Percentiles rank a stretch among this genome's conserved stretches.
Evolutionary conservation across 2,797 vertebrate species (phyloP).

Genomic region (Mionectes olivaceus): DNA sequence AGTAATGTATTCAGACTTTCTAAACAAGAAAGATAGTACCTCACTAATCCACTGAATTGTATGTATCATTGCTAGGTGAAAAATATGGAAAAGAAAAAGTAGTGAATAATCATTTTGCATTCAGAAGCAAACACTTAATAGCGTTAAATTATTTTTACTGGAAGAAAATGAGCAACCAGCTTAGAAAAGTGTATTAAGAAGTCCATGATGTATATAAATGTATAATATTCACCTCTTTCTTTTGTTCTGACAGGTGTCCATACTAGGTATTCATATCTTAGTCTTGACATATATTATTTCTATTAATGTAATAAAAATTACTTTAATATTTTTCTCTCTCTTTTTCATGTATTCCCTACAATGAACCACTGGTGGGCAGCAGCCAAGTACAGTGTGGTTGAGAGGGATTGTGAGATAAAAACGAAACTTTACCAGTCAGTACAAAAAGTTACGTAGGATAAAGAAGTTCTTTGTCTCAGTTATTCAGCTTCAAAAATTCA

Average conservation of each 20-base stretch:
- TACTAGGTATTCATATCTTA: not conserved
- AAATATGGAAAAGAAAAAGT: not conserved
- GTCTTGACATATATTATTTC: not conserved
- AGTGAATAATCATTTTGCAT: not conserved
- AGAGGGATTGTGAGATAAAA: not conserved
- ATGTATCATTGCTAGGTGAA: not conserved
- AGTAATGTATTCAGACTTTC: not conserved
- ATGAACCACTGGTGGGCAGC: slow-evolving; percentile 69
- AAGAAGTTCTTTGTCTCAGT: not conserved
- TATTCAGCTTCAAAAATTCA: not conserved
- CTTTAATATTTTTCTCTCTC: not conserved
- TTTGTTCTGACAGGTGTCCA: not conserved
- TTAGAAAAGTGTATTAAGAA: slow-evolving; percentile 5
- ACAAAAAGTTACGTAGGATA: not conserved
- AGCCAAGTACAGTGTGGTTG: slow-evolving; percentile 39
- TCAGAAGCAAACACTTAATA: not conserved
- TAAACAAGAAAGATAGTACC: not conserved
- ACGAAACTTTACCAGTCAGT: not conserved
- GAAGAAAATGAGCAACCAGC: not conserved
- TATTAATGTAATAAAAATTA: not conserved
- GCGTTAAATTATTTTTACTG: not conserved
- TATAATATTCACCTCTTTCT: not conserved
- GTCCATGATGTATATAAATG: not conserved
- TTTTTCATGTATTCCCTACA: slow-evolving; percentile 56
- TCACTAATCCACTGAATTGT: not conserved